A percentile compares a stretch with the other conserved stretches of the same genome.
These are phyloP conservation scores for Lepeophtheirus salmonis DNA, from an alignment of 1,140 invertebrate genomes.

Conservation along the genomic window DNA sequence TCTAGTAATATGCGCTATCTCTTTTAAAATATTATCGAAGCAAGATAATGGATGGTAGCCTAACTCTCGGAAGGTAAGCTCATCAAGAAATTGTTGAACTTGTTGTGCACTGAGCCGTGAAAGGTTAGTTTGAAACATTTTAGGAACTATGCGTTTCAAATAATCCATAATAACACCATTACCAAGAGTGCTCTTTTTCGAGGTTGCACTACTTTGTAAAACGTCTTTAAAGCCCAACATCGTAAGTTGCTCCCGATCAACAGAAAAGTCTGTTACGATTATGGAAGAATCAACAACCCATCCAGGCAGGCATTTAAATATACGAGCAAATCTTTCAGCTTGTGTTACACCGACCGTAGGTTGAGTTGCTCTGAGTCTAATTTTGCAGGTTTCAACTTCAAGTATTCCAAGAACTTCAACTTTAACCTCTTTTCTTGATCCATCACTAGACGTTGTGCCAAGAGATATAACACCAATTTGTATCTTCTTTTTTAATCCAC, in stretches of 20 bases:
- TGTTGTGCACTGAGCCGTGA: constrained; percentile 57
- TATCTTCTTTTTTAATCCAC: constrained; percentile 25
- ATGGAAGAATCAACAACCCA: constrained; percentile 57
- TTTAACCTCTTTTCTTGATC: constrained; percentile 56
- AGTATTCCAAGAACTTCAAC: constrained; percentile 70
- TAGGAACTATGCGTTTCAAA: constrained; percentile 54
- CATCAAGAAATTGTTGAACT: constrained; percentile 72
- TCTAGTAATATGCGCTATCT: neutral
- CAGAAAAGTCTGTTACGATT: constrained; percentile 57
- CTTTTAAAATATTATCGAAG: neutral
- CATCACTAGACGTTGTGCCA: constrained; percentile 66
- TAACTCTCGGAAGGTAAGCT: constrained; percentile 47
- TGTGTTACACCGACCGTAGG: constrained; percentile 31
- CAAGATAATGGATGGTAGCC: neutral
- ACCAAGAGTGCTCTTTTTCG: constrained; percentile 10
- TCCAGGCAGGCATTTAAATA: constrained; percentile 47
- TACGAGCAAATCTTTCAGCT: constrained; percentile 28
- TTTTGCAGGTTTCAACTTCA: constrained; percentile 47
- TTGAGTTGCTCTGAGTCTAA: constrained; percentile 57
- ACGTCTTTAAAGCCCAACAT: neutral
- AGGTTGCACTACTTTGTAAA: neutral
- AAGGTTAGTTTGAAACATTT: constrained; percentile 74
- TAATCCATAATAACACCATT: constrained; percentile 55
- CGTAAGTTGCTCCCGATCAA: constrained; percentile 40
- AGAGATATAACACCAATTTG: constrained; percentile 63